Conservation (phyloP, 1,140 invertebrate genomes). For the Wasmannia auropunctata region DNA sequence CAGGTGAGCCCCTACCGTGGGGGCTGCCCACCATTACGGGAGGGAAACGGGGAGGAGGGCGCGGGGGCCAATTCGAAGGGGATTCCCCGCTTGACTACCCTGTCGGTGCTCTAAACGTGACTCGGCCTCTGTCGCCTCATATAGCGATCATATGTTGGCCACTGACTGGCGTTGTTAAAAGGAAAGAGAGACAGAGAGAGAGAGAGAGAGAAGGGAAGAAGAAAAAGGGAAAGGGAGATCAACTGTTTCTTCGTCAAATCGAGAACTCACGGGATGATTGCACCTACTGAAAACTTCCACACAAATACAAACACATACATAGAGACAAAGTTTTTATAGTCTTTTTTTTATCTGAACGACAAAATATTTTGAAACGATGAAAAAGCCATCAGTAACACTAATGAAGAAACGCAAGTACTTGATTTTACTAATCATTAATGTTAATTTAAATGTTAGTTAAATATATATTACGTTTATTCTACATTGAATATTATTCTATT, state of each 20-base stretch:
- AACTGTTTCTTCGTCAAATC: neutral
- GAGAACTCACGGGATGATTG: neutral
- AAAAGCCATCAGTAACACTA: neutral
- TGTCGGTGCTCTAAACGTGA: neutral
- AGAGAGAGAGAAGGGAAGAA: neutral
- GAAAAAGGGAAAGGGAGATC: neutral
- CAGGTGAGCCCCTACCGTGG: constrained; percentile 77
- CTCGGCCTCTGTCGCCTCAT: constrained; percentile 28
- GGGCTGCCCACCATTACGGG: constrained; percentile 61
- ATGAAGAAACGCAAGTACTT: neutral
- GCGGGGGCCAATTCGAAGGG: constrained; percentile 32
- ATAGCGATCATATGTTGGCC: constrained; percentile 68
- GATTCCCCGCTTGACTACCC: neutral
- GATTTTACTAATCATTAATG: neutral
- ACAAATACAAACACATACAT: too few species aligned
- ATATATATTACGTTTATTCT: neutral
- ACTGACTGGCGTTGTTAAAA: constrained; percentile 35
- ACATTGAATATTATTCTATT: neutral
- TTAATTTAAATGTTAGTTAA: neutral
- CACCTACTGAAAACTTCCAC: neutral
- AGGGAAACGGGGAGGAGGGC: neutral
- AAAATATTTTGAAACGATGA: neutral
- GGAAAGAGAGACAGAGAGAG: neutral
- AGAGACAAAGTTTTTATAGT: neutral
- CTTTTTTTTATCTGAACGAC: neutral